These are phyloP conservation scores for Sarotherodon lohbergeri DNA, from an alignment of 2,113 vertebrate genomes.

Conservation along the genomic window DNA sequence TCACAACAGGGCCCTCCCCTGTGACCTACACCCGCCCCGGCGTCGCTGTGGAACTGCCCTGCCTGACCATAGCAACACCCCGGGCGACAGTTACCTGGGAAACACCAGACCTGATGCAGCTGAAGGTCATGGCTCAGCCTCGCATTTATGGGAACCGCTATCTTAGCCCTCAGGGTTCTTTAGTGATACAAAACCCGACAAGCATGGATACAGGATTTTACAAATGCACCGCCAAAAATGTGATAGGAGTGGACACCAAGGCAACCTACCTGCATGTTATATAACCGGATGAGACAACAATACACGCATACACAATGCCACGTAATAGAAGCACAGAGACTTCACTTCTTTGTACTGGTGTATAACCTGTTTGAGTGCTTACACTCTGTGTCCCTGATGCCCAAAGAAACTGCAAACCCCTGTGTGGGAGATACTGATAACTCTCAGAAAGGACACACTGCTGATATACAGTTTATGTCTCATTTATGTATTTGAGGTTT, in stretches of 20 bases:
- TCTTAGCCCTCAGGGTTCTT: constrained; percentile 84
- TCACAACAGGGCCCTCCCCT: constrained; percentile 81
- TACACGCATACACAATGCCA: neutral
- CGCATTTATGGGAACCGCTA: constrained; percentile 85
- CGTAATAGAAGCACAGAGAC: neutral
- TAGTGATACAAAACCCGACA: constrained; percentile 83
- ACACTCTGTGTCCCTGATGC: constrained; percentile 22
- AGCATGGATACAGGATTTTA: constrained; percentile 85
- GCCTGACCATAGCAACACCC: constrained; percentile 83
- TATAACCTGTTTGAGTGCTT: neutral
- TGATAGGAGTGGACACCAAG: constrained; percentile 85
- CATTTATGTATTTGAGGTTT: neutral
- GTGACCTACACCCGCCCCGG: constrained; percentile 83
- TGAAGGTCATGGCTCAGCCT: constrained; percentile 75
- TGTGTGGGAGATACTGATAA: constrained; percentile 56
- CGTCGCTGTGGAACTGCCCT: constrained; percentile 80
- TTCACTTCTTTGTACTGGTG: neutral
- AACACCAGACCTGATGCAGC: constrained; percentile 80
- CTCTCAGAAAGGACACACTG: constrained; percentile 21
- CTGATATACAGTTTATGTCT: neutral
- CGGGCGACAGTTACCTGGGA: constrained; percentile 86
- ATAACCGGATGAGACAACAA: constrained; percentile 51
- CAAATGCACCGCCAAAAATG: constrained; percentile 86
- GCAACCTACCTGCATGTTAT: constrained; percentile 89
- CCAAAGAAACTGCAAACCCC: constrained; percentile 66